Evolutionary conservation across 2,113 vertebrate species (phyloP), one percentile per base, ranked within the genome.

Genomic region (Mola mola): DNA sequence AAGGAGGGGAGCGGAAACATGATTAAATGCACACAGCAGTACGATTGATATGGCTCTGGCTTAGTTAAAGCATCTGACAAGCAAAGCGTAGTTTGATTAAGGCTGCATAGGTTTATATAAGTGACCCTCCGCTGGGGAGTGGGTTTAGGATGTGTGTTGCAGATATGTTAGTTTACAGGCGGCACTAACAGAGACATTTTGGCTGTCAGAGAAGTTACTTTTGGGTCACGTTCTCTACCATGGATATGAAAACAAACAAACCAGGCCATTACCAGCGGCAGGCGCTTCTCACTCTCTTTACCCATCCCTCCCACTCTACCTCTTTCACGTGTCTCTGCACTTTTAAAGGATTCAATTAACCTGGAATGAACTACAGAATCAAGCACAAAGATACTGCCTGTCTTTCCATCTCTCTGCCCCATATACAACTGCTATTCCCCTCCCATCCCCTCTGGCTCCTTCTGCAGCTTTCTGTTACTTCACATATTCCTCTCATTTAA

Each of bases 171-270:
- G 42, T 51, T 62, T 66, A 55, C 40, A 75, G 51, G 55, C 63
- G 51, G 28, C 33, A 37, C 38, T 24, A 64, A 57, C 13, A 55
- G 51, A 77, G 40, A 65, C 20, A 38, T 64, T 69, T 26, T 26
- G 36, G 15, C 60, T 81, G 66, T 81, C 69, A 60, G 58, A 43
- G 51, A 41, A 71, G 63, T 33, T 31, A 61, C 57, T 80, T 81
- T 80, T 67, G 75, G 83, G 77, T 86, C 85, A 84, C 15, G 36
- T 61, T 78, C 69, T 76, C 65, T 37, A 79, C 44, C 26, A 37
- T 57, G 71, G 80, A 75, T 79, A 74, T 78, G 69, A 79, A 85
- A 83, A 84, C 78, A 89, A 90, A 84, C 83, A 86, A 82, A 77
- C 66, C 67, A 83, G 60, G 40, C 67, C 75, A 75, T 81, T 77